Evolutionary conservation across 2,888 invertebrate species (phyloP), one percentile per base, ranked within the genome.

Genomic region (Lithophane leautieri): DNA sequence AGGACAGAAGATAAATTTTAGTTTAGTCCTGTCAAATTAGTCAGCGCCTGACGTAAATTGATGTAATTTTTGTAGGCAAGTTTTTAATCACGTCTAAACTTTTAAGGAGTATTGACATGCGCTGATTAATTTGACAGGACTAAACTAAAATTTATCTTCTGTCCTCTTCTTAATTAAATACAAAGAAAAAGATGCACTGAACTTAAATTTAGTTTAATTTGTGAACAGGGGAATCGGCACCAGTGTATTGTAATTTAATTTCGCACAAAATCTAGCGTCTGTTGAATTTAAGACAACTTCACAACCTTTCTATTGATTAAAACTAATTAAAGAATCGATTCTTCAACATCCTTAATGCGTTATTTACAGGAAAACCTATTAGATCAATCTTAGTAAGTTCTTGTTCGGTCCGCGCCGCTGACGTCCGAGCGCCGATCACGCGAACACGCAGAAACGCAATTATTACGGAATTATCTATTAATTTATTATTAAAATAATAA

Each of bases 331-430:
- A 25, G 25, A 69, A 47, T 71, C 34, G 47, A 62, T 66, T 67
- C 1, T 73, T 63, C 40, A 63, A 63, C 68, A 78, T 78, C 61
- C 56, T 61, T 61, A 62, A 58, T 81, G 81, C 40, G 25, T 56
- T 54, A 70, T 71, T 82, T 60, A 71, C 78, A 82, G 82, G 78
- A 78, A 82, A 82, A 82, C 28, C 73, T 73, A 58, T 19, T 54
- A 65, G n/a, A 47, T 50, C 28, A 19, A 71, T 78, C 68, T 78
- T 78, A 82, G 82, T 82, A 11, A 61, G 68, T 65, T 52, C 25
- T 66, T 34, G 82, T 54, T 52, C 71, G 74, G 60, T 69, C 56
- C 14, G 70, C 73, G 79, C 28, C 25, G 56, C 78, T 78, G 78
- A 74, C 81, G 82, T 78, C 28, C 14, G 44, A 47, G 52, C 54